Base-by-base conservation (phyloP, 2,888 invertebrate species). In the Ferdinandea cuprea region DNA sequence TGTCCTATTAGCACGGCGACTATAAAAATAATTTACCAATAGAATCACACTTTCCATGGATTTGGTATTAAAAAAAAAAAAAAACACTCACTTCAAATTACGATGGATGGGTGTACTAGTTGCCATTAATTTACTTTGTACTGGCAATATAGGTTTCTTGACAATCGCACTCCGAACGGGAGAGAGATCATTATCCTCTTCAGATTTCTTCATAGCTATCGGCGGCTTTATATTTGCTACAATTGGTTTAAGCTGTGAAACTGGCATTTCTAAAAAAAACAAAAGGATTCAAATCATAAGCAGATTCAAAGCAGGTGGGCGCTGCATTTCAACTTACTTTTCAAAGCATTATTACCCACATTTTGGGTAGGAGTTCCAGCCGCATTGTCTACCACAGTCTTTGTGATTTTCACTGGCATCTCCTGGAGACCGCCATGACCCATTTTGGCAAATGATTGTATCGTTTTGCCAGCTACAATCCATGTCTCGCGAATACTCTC, bases 401-500 rank as follows among this genome's bases (percentile, higher is more conserved):
- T 91, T 15, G 91, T 91, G 3, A 91, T 91, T 86, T 91, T 91
- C 21, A 91, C 91, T 3, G 91, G 91, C 91, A 91, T 91, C 85
- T 91, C 91, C 52, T 91, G 91, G 0, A 91, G 86, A 59, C 87
- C 89, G 15, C 91, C 91, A 44, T 90, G 90, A 5, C 90, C 91
- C 61, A 91, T 89, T 92, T 94, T 95, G 84, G 95, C 94, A 87
- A 95, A 93, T 0, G 93, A 93, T 89, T 95, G 95, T 86, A 96
- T 94, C 85, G 94, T 94, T 86, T 94, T 92, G 0, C 96, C 96
- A 1, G 96, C 96, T 0, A 94, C 93, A 73, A 96, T 94, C 96
- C 96, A 96, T 0, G 95, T 93, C 52, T 95, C 94, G 66, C 95
- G 93, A 63, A 95, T 93, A 13, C 93, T 92, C 74, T 94, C 94